These are phyloP conservation scores for Chelmon rostratus DNA, from an alignment of 2,797 vertebrate species.

Conservation along the genomic window DNA sequence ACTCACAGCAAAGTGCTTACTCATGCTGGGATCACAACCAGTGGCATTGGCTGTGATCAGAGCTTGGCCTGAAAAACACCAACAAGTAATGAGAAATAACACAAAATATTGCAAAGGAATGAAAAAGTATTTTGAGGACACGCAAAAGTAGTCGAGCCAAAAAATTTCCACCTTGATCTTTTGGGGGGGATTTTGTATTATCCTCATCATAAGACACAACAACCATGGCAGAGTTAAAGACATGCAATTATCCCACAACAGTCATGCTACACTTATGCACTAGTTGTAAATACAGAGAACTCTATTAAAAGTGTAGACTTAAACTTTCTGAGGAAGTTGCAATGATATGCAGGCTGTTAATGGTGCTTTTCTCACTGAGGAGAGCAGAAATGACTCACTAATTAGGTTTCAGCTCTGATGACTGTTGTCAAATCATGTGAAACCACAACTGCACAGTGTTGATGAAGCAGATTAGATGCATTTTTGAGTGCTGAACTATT, in stretches of 20 bases:
- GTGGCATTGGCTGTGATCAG: not conserved
- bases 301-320: not conserved
- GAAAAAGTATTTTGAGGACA: slow-evolving; percentile 11
- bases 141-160: slow-evolving; percentile 8
- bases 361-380: not conserved
- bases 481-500: not conserved
- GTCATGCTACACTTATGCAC: not conserved
- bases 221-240: not conserved
- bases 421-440: not conserved
- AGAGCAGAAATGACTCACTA: not conserved
- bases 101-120: not conserved
- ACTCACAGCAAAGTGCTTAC: not conserved
- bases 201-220: not conserved
- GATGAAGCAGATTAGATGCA: not conserved
- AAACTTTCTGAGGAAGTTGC: no score
- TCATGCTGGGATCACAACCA: not conserved
- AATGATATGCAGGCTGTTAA: not conserved
- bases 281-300: not conserved
- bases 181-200: not conserved
- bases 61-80: slow-evolving; percentile 6
- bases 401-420: not conserved
- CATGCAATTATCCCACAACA: not conserved
- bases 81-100: not conserved
- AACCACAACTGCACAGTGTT: not conserved
- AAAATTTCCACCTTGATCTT: not conserved